phyloP scores from a whole-genome alignment of 2,113 vertebrate genomes.

The Picathartes gymnocephalus region DNA sequence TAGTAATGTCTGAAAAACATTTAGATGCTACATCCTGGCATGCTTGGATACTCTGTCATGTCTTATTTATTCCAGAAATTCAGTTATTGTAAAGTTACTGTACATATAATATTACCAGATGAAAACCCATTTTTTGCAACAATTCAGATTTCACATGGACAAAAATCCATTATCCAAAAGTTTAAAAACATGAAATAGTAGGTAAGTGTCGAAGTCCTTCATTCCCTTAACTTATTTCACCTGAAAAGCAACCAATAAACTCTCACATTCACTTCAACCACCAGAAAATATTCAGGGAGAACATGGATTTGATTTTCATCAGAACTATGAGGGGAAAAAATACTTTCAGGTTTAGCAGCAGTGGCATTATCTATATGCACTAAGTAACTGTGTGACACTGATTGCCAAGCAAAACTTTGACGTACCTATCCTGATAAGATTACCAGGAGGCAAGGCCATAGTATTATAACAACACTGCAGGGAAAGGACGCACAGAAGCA shows the following conservation, averaged over 20 bases:
- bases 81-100: not conserved
- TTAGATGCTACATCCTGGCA: not conserved
- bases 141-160: not conserved
- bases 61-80: not conserved
- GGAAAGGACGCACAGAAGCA: not conserved
- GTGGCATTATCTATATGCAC: not conserved
- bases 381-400: not conserved
- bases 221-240: not conserved
- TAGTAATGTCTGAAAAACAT: not conserved
- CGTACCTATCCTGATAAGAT: accelerated
- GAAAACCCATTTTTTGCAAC: not conserved
- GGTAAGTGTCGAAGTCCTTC: not conserved
- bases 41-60: not conserved
- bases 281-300: not conserved
- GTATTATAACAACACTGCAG: accelerated
- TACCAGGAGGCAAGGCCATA: not conserved
- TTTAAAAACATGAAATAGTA: not conserved
- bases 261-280: not conserved
- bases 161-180: not conserved
- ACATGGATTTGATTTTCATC: not conserved
- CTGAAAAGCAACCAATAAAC: not conserved
- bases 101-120: not conserved
- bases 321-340: not conserved
- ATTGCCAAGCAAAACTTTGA: not conserved
- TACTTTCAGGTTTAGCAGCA: not conserved